Evolutionary conservation across 2,113 vertebrate species (phyloP).

Genomic region (Alectura lathami): DNA sequence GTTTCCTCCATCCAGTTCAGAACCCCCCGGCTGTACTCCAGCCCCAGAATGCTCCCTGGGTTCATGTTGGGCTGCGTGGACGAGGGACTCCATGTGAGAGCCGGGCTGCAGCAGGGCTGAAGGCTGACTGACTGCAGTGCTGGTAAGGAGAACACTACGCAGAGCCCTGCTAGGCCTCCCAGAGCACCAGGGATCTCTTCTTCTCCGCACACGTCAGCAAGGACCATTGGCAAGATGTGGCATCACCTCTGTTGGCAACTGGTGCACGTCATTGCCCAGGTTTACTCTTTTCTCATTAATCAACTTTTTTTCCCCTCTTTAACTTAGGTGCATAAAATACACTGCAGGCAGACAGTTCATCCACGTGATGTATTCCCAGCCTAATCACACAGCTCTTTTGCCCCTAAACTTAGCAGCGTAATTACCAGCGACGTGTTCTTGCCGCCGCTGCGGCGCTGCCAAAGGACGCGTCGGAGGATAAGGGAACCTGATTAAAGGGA

Average conservation of each 20-base stretch:
- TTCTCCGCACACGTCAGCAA: fast-evolving
- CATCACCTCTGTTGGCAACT: background rate
- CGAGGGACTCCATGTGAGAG: too few species aligned
- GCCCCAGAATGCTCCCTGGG: background rate
- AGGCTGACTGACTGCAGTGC: too few species aligned
- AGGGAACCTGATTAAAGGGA: background rate
- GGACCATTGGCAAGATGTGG: fast-evolving
- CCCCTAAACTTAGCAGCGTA: background rate
- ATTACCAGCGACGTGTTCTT: fast-evolving
- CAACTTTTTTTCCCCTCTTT: background rate
- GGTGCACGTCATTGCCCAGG: background rate
- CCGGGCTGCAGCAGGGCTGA: background rate
- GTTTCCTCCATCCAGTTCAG: background rate
- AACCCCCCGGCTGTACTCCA: too few species aligned
- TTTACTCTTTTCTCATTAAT: background rate
- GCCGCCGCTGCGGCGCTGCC: background rate
- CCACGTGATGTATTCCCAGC: fast-evolving
- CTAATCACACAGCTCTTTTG: background rate
- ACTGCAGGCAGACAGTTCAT: background rate
- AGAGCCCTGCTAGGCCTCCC: background rate
- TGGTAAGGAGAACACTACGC: background rate
- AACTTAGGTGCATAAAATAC: background rate
- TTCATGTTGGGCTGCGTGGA: background rate
- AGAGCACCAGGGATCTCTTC: fast-evolving
- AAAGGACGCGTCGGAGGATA: background rate